Percentiles rank a stretch among this genome's conserved stretches.
phyloP scores from a whole-genome alignment of 1,140 invertebrate genomes.

The Oedothorax gibbosus region DNA sequence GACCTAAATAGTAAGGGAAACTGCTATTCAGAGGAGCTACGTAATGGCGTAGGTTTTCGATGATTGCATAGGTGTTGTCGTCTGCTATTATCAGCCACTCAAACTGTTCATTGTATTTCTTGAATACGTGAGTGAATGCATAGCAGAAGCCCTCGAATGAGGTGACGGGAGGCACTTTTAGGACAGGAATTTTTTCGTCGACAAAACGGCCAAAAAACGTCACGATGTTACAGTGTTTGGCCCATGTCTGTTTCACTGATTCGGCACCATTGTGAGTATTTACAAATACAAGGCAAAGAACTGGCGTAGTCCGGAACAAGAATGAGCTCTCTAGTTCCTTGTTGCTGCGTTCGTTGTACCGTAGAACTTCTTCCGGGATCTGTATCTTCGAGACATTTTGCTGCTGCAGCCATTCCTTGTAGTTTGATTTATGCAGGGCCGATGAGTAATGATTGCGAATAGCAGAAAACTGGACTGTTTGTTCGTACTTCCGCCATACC shows the following conservation, averaged over 20 bases:
- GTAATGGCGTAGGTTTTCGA: constrained; percentile 67
- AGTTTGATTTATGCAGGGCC: constrained; percentile 54
- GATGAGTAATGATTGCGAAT: constrained; percentile 49
- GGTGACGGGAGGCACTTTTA: constrained; percentile 56
- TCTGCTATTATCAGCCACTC: constrained; percentile 70
- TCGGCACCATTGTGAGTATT: constrained; percentile 59
- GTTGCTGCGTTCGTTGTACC: constrained; percentile 19
- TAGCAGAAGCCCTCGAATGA: constrained; percentile 62
- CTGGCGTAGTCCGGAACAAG: constrained; percentile 53
- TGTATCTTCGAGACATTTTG: constrained; percentile 19
- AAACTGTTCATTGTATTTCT: constrained; percentile 65
- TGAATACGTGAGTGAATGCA: constrained; percentile 57
- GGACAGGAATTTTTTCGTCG: constrained; percentile 63
- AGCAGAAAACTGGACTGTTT: constrained; percentile 60
- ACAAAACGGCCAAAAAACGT: constrained; percentile 63
- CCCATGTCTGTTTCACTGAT: constrained; percentile 64
- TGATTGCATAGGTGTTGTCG: constrained; percentile 69
- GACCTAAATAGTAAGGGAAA: constrained; percentile 63
- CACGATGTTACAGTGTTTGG: constrained; percentile 64
- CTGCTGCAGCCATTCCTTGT: constrained; percentile 61
- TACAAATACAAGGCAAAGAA: constrained; percentile 63
- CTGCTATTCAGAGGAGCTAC: constrained; percentile 62
- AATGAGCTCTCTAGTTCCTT: constrained; percentile 48
- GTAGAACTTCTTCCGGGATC: constrained; percentile 60
- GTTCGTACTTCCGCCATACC: constrained; percentile 64